Base-by-base conservation (phyloP, 2,888 invertebrate genomes). In the Limnephilus marmoratus region DNA sequence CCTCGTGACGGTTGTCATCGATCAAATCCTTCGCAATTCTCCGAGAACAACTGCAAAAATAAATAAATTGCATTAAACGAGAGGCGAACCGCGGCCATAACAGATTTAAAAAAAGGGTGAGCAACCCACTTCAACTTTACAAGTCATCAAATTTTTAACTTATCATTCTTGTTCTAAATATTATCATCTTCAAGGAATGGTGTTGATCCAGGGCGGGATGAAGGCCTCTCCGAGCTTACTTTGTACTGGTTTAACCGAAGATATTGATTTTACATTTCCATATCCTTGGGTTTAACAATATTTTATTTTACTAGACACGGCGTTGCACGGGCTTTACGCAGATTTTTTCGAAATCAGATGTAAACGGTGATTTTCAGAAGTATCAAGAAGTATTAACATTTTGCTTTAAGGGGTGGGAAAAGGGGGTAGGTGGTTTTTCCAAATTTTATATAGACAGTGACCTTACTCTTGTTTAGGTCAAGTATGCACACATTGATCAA, bases 11-110 rank as follows among this genome's bases (percentile, higher is more conserved):
- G 88, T 31, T 81, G 90, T 86, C 86, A 90, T 90, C 81, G 81
- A 90, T 90, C 81, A 90, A 90, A 90, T n/a, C 81, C 90, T 88
- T 90, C 45, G 80, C 80, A 68, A 88, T 34, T 53, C 41, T 68
- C 88, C 5, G 37, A 88, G 88, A 88, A 68, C 18, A 88, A 68
- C 18, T 2, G n/a, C 24, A 88, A 88, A 88, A 86, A 86, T 41
- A 86, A 86, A 86, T 86, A n/a, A 37, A 45, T 49, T 12, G 49
- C 86, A 45, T 49, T 86, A n/a, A 86, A 29, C 45, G 41, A 37
- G 49, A 86, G 29, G 86, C 86, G 86, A 45, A 9, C n/a, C 49
- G 9, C 45, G 86, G n/a, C 86, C 11, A 45, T 45, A 86, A 86
- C 45, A 29, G 86, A 41, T 45, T 37, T 24, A 2, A 34, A 24